Base-by-base conservation (phyloP, 2,888 invertebrate species). In the Busseola fusca region DNA sequence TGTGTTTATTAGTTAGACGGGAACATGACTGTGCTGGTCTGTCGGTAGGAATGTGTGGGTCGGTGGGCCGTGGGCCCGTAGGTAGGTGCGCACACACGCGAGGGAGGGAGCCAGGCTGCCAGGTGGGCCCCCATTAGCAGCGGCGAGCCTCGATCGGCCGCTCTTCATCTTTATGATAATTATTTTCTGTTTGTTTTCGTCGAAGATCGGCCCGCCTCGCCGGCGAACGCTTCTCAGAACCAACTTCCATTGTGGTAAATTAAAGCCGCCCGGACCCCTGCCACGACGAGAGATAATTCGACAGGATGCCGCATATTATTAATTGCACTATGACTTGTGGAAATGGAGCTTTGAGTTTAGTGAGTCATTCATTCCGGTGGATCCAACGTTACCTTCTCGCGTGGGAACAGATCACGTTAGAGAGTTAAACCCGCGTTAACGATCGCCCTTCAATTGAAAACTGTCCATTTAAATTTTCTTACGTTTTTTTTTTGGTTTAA, bases 311-410 rank as follows among this genome's bases (percentile, higher is more conserved):
- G 94, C 94, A 94, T 94, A 95, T 95, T 95, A 95, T 95, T 95
- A 95, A 95, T 95, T 95, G 95, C 95, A 95, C 95, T 95, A 95
- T 95, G 95, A 95, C 95, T 95, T 95, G 95, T 95, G 94, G 95
- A 95, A 95, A 95, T 93, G 93, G 91, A 93, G 93, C 92, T 94
- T 91, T 81, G 90, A 93, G 93, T 93, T 94, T 93, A 94, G 95
- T 95, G 94, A 95, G 94, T 95, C 95, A 95, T 95, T 95, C 93
- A 94, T 93, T 94, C 93, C 90, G 92, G 89, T 84, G 89, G 91
- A 89, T 85, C 89, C 89, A 89, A 88, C 88, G 90, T 88, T 87
- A 87, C 89, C 87, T 87, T 88, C 85, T 79, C 89, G 92, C 95
- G 95, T 95, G 95, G 95, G 95, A 95, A 94, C 93, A 87, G 84